Base-by-base conservation (phyloP, 2,797 vertebrate genomes). In the Microctenopoma lineatum region DNA sequence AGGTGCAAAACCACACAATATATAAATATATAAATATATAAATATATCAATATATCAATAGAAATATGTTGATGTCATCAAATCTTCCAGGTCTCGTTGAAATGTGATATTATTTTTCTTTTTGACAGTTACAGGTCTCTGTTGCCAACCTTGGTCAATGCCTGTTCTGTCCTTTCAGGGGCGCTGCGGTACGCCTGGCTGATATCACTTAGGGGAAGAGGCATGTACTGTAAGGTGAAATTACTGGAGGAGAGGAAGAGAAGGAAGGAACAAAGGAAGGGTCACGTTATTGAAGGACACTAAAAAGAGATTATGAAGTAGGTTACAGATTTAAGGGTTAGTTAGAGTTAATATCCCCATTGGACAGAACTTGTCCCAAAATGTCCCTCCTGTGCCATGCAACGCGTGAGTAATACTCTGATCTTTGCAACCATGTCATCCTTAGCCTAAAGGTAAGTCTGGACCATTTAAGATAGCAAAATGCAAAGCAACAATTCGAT, bases 191-290 rank as follows among this genome's bases (percentile, higher is more conserved):
- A 96, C 0, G 96, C 95, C 72, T 97, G 95, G 51, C 94, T 96
- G 92, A 97, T 95, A 90, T 97, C 96, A 8, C 95, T 95, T 75
- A 97, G 91, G 2, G 96, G 96, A 41, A 97, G 94, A 77, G 96
- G 95, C 96, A 97, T 97, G 91, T 95, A 96, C 73, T 96, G 96
- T 85, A 97, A 89, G 2, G 95, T 96, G 90, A 96, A 96, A 90
- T 97, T 97, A 92, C 96, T 97, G 57, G 59, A 69, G 75, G 39
- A 62, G 54, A 48, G 72, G 73, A 72, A 53, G 51, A 66, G 5
- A 34, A 70, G 59, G 48, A 13, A 61, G 66, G 14, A 65, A 51
- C 44, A 64, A 59, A 47, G 56, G 59, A 80, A 48, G 48, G 36
- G 53, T 54, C 1, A 58, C n/a, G 57, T 85, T 78, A 85, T 50